Evolutionary conservation across 2,888 invertebrate species (phyloP).

Genomic region (Mesorhabditis spiculigera): DNA sequence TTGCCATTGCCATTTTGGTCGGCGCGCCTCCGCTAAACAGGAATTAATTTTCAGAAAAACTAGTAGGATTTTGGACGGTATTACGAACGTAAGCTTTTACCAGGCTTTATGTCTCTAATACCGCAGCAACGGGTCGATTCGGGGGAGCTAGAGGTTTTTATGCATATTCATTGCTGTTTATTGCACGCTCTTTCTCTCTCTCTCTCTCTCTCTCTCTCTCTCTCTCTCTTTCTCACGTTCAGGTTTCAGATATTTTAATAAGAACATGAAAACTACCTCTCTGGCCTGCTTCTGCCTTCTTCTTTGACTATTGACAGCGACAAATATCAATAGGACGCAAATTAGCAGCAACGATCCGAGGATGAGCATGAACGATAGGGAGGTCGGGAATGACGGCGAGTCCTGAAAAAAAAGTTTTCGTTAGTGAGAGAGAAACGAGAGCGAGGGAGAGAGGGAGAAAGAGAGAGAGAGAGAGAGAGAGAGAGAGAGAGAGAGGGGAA

Average conservation of each 20-base stretch:
- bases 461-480: no score
- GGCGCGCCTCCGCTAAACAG: no score
- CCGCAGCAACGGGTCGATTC: background rate
- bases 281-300: background rate
- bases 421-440: no score
- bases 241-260: no score
- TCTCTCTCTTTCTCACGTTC: background rate
- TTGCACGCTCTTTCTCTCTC: background rate
- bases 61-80: background rate
- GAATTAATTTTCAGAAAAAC: background rate
- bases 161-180: background rate
- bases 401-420: constrained; percentile 6
- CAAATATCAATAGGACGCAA: constrained; percentile 19
- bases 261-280: background rate
- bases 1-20: no score
- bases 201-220: background rate
- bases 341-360: constrained; percentile 21
- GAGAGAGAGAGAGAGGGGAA: no score
- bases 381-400: constrained; percentile 20
- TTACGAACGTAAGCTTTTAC: background rate
- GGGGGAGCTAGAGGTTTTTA: background rate
- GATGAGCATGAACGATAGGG: constrained; percentile 25
- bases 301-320: background rate
- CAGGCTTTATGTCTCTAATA: background rate
- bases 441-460: no score